phyloP scores from a whole-genome alignment of 2,888 invertebrate species.

The Caenorhabditis virilis region DNA sequence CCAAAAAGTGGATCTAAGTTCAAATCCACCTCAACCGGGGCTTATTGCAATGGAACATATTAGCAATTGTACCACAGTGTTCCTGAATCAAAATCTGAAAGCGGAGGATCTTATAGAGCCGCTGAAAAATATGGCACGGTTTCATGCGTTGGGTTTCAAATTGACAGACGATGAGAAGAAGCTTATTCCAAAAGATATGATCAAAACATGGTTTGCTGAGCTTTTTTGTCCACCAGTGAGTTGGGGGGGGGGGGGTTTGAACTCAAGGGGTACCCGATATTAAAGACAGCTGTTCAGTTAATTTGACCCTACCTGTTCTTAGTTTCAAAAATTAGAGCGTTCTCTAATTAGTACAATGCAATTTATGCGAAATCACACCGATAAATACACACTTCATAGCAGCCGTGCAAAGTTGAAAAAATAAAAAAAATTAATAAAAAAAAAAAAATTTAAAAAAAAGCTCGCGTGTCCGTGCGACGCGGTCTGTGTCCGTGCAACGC shows the following conservation, averaged over 20 bases:
- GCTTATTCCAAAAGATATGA: slow-evolving; percentile 11
- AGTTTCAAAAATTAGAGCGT: too few relatives aligned
- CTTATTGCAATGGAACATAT: slow-evolving; percentile 28
- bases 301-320: too few relatives aligned
- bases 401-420: too few relatives aligned
- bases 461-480: too few relatives aligned
- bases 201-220: slow-evolving; percentile 16
- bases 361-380: too few relatives aligned
- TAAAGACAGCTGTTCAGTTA: too few relatives aligned
- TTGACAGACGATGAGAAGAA: slow-evolving; percentile 11
- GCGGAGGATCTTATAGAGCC: slow-evolving; percentile 18
- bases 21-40: slow-evolving; percentile 7
- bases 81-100: slow-evolving; percentile 11
- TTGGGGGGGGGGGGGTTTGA: background rate
- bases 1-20: slow-evolving; percentile 14
- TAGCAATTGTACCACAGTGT: slow-evolving; percentile 7
- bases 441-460: too few relatives aligned
- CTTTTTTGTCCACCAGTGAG: slow-evolving; percentile 23
- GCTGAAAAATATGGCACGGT: slow-evolving; percentile 18
- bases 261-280: too few relatives aligned
- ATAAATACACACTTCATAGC: too few relatives aligned
- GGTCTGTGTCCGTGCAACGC: too few relatives aligned
- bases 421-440: too few relatives aligned
- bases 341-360: too few relatives aligned
- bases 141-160: slow-evolving; percentile 12